phyloP scores from a whole-genome alignment of 2,888 invertebrate species.

The Stegophylla sp. region DNA sequence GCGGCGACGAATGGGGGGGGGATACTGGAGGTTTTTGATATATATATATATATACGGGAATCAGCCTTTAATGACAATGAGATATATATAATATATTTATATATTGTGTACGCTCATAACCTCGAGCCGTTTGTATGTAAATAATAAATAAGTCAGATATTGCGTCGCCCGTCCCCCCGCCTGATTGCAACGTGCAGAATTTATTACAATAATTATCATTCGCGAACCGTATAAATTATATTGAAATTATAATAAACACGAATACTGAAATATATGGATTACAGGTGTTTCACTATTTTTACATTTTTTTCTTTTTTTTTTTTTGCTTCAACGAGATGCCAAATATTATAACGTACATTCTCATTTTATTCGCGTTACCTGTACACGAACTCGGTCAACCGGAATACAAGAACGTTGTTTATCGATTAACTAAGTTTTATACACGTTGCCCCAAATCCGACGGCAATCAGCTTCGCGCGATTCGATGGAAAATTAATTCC shows the following conservation, averaged over 20 bases:
- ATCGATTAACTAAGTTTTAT: constrained; percentile 25
- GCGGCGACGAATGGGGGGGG: not conserved
- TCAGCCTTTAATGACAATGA: not conserved
- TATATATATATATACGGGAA: no score
- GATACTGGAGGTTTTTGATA: constrained; percentile 8
- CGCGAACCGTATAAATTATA: not conserved
- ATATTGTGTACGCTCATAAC: not conserved
- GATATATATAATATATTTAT: not conserved
- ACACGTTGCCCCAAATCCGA: not conserved
- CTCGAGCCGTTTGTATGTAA: not conserved
- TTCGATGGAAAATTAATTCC: not conserved
- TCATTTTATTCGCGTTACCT: constrained; percentile 30
- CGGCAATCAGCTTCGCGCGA: not conserved
- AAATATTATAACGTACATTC: constrained; percentile 5
- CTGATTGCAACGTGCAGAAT: constrained; percentile 25
- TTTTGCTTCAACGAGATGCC: not conserved
- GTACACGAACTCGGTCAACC: constrained; percentile 4
- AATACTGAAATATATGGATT: no score
- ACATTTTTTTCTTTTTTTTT: no score
- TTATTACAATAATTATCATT: constrained; percentile 26
- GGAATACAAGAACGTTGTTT: constrained; percentile 6
- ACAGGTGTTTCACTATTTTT: no score
- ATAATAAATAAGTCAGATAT: constrained; percentile 21
- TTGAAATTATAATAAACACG: no score
- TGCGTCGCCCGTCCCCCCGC: not conserved